Conservation (phyloP, 1,140 invertebrate species). For the Drosophila seguyi region DNA sequence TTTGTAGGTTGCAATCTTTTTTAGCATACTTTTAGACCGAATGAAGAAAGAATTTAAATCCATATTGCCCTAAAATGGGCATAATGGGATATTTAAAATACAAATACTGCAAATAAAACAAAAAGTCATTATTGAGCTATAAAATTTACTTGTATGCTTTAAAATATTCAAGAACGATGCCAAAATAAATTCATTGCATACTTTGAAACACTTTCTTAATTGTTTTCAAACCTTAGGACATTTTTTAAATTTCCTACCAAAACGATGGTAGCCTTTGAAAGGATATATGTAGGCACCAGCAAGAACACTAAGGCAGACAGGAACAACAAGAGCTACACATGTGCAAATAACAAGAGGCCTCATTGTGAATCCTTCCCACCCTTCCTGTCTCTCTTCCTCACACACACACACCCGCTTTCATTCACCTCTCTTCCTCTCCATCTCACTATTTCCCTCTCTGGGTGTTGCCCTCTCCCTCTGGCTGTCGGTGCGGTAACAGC, state of each 20-base stretch:
- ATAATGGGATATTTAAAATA: no score
- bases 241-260: neutral
- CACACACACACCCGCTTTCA: neutral
- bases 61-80: neutral
- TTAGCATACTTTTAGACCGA: neutral
- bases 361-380: conserved; percentile 36
- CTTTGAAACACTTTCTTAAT: neutral
- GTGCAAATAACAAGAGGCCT: conserved; percentile 64
- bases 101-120: no score
- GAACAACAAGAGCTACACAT: conserved; percentile 53
- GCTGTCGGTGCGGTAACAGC: conserved; percentile 57
- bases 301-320: conserved; percentile 23
- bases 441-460: conserved; percentile 1
- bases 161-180: neutral
- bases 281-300: conserved; percentile 7
- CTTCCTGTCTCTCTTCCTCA: neutral
- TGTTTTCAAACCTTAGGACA: no score
- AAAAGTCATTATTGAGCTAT: no score
- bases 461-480: neutral
- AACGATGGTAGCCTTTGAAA: neutral
- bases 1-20: neutral
- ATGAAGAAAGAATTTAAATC: neutral
- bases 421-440: conserved; percentile 3
- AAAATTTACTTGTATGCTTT: no score
- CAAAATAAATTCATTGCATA: neutral